Conservation (phyloP, 2,113 vertebrate genomes). For the Trichechus manatus region DNA sequence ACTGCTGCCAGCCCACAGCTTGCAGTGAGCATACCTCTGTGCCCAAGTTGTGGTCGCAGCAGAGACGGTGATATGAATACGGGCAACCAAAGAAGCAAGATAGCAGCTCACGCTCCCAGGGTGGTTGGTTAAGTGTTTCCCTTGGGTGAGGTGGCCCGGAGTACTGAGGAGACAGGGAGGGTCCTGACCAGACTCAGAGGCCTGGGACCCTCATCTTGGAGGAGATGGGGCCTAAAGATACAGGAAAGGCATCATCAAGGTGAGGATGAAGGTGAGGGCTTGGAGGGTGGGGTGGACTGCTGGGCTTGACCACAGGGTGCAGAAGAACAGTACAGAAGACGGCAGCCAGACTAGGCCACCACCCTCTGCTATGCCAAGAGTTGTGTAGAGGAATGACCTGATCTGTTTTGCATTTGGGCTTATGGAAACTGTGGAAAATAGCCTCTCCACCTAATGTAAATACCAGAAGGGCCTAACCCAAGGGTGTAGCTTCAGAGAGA, state of each 20-base stretch:
- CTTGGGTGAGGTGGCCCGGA: no score
- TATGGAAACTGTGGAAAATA: not conserved
- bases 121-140: not conserved
- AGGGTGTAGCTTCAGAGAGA: not conserved
- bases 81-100: not conserved
- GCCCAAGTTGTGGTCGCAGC: not conserved
- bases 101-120: not conserved
- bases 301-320: no score
- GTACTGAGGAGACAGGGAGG: not conserved
- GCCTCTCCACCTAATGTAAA: not conserved
- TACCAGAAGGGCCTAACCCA: not conserved
- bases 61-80: no score
- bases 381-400: not conserved
- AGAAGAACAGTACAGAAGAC: no score
- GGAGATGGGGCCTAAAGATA: not conserved
- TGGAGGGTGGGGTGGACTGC: no score
- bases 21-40: not conserved
- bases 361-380: not conserved
- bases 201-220: not conserved
- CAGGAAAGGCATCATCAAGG: not conserved
- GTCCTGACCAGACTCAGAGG: not conserved
- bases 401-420: not conserved
- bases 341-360: not conserved
- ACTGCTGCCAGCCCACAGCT: not conserved
- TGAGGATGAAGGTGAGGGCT: not conserved